Conservation (phyloP, 2,797 vertebrate genomes). For the Nothura maculosa region DNA sequence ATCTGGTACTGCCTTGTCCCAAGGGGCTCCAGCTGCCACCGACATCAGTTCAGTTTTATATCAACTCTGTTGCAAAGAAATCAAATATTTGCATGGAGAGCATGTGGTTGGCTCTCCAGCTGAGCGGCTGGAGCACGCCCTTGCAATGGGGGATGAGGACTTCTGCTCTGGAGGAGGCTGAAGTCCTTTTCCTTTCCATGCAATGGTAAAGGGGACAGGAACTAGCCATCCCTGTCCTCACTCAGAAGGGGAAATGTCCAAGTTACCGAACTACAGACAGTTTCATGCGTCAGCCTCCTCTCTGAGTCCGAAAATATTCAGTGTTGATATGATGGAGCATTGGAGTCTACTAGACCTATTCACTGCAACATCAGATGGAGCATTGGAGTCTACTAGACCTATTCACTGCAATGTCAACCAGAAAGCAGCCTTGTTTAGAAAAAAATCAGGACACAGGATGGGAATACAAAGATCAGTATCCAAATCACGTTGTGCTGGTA, state of each 20-base stretch:
- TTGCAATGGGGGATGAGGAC: neutral
- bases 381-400: neutral
- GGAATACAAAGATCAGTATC: neutral
- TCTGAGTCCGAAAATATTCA: neutral
- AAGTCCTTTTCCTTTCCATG: neutral
- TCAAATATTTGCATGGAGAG: neutral
- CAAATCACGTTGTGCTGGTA: rapidly evolving
- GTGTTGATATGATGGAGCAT: neutral
- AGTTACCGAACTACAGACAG: neutral
- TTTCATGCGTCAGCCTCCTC: neutral
- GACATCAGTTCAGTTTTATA: neutral
- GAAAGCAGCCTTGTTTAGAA: neutral
- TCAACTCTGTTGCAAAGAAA: neutral
- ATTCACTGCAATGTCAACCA: neutral
- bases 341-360: neutral
- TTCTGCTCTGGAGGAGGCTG: neutral
- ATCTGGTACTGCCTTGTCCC: neutral
- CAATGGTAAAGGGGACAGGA: neutral
- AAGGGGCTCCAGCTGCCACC: neutral
- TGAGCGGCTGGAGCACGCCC: no score
- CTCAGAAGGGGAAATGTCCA: neutral
- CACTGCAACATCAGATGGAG: neutral
- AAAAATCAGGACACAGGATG: neutral
- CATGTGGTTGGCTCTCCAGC: neutral
- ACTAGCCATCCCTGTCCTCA: neutral